Evolutionary conservation across 2,113 vertebrate genomes (phyloP).

Genomic region (Myrmecobius fasciatus): DNA sequence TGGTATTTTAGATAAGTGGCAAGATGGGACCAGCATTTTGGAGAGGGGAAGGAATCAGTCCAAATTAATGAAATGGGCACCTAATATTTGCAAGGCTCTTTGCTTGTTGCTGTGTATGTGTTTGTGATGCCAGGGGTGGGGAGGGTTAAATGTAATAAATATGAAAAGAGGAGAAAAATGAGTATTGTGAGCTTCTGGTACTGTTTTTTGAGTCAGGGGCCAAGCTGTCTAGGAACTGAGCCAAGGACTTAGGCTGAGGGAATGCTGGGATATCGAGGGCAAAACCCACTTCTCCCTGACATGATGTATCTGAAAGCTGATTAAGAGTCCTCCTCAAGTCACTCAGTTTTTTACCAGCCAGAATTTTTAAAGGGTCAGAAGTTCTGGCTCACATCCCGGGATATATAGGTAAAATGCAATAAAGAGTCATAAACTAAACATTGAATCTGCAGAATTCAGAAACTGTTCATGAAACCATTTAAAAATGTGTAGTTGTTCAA

Average conservation of each 20-base stretch:
- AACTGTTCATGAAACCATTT: background rate
- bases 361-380: background rate
- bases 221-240: background rate
- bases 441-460: constrained; percentile 29
- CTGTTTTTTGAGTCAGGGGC: background rate
- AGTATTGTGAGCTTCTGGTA: accelerated
- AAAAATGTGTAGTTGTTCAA: constrained; percentile 27
- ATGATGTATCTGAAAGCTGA: background rate
- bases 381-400: background rate
- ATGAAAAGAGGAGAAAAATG: background rate
- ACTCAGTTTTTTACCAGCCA: background rate
- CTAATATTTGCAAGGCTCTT: background rate
- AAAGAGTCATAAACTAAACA: background rate
- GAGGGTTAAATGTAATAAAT: accelerated
- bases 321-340: background rate
- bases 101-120: background rate
- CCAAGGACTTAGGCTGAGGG: background rate
- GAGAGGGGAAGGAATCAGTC: background rate
- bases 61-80: background rate
- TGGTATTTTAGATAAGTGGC: background rate
- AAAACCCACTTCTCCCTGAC: background rate
- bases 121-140: background rate
- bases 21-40: background rate
- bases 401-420: background rate
- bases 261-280: background rate